These are phyloP conservation scores for Sthenelais limicola DNA, from an alignment of 2,888 invertebrate genomes.

Conservation along the genomic window DNA sequence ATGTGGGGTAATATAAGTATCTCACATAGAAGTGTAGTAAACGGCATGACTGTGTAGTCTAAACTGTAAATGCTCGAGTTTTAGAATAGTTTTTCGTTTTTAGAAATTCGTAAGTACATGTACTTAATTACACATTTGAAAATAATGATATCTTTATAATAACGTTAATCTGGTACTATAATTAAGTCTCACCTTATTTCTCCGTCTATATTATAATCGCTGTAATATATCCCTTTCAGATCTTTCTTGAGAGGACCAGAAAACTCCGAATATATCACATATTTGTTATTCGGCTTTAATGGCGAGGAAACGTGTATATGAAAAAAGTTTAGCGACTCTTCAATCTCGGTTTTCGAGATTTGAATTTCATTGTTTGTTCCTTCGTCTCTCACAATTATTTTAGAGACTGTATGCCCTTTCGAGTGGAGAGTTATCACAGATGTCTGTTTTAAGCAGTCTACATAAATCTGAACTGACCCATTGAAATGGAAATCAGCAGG, in stretches of 20 bases:
- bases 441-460: not conserved
- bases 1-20: too few species aligned
- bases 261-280: conserved; percentile 11
- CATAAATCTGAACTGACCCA: not conserved
- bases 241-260: conserved; percentile 39
- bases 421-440: conserved; percentile 26
- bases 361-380: too few species aligned
- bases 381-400: too few species aligned
- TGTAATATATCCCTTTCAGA: conserved; percentile 45
- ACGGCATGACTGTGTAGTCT: too few species aligned
- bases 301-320: not conserved
- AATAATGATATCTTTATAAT: not conserved
- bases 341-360: too few species aligned
- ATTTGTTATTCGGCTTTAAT: not conserved
- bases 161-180: not conserved
- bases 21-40: too few species aligned
- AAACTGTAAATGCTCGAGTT: not conserved
- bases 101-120: not conserved
- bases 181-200: not conserved
- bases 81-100: not conserved
- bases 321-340: conserved; percentile 16
- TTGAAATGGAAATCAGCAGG: conserved; percentile 11
- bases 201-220: conserved; percentile 19
- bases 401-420: too few species aligned
- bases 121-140: not conserved